Percentiles rank a stretch among this genome's conserved stretches.
Conservation (phyloP, 1,140 invertebrate species). For the Brachionus plicatilis region DNA sequence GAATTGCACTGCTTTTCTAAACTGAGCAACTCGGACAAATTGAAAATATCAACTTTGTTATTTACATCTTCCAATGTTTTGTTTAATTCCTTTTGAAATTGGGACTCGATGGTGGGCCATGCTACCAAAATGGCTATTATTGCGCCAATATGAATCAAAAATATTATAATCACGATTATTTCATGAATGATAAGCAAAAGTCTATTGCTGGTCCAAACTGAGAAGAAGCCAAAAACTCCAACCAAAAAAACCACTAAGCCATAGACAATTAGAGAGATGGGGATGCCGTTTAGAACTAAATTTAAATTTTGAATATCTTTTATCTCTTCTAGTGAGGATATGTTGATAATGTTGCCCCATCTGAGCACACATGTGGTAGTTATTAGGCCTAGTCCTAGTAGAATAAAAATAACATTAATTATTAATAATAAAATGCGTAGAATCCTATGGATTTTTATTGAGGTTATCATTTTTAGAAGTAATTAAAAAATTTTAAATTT, state of each 20-base stretch:
- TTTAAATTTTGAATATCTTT: neutral
- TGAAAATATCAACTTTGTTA: neutral
- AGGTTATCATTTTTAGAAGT: slow-evolving; percentile 22
- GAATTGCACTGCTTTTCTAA: neutral
- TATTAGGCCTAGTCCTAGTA: neutral
- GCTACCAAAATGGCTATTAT: neutral
- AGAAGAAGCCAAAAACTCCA: neutral
- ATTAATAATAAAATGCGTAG: neutral
- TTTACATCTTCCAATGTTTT: neutral
- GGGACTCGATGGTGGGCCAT: neutral
- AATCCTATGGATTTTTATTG: neutral
- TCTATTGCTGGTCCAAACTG: neutral
- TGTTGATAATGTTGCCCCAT: slow-evolving; percentile 14
- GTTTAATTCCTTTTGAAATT: neutral
- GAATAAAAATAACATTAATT: neutral
- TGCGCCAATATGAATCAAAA: neutral
- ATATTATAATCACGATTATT: neutral
- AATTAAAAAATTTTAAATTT: neutral
- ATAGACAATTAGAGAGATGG: neutral
- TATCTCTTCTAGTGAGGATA: neutral
- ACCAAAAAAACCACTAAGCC: neutral
- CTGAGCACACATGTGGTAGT: neutral
- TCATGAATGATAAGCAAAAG: neutral
- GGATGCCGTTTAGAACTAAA: neutral
- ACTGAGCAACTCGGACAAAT: slow-evolving; percentile 8